phyloP scores from a whole-genome alignment of 1,140 invertebrate species.

The Orchestia grillus region DNA sequence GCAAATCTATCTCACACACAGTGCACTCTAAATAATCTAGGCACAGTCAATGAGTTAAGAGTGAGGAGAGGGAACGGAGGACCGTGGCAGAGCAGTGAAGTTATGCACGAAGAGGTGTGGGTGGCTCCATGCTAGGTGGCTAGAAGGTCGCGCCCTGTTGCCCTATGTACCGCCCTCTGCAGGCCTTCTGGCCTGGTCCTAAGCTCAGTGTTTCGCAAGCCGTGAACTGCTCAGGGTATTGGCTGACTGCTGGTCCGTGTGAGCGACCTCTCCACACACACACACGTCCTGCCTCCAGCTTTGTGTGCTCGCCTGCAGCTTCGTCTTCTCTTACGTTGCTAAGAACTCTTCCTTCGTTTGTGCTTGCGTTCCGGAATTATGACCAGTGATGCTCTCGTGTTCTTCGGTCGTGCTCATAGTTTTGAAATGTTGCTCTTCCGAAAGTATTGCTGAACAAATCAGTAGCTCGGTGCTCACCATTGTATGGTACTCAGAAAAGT shows the following conservation, averaged over 20 bases:
- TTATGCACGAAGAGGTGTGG: not conserved
- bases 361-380: not conserved
- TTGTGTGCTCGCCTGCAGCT: not conserved
- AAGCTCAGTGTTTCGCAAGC: constrained; percentile 51
- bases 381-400: not conserved
- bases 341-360: not conserved
- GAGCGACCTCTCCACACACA: not conserved
- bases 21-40: not conserved
- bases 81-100: not conserved
- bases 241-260: not conserved
- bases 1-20: not conserved
- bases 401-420: not conserved
- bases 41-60: not conserved
- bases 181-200: not conserved
- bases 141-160: constrained; percentile 48
- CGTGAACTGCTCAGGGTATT: constrained; percentile 50
- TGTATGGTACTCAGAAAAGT: not conserved
- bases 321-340: not conserved
- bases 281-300: not conserved
- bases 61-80: not conserved
- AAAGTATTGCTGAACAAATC: not conserved
- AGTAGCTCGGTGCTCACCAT: not conserved
- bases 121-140: not conserved
- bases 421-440: not conserved
- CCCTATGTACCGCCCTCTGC: constrained; percentile 55